Evolutionary conservation across 2,888 invertebrate species (phyloP), one percentile per base, ranked within the genome.

Genomic region (Mythimna lalbum): DNA sequence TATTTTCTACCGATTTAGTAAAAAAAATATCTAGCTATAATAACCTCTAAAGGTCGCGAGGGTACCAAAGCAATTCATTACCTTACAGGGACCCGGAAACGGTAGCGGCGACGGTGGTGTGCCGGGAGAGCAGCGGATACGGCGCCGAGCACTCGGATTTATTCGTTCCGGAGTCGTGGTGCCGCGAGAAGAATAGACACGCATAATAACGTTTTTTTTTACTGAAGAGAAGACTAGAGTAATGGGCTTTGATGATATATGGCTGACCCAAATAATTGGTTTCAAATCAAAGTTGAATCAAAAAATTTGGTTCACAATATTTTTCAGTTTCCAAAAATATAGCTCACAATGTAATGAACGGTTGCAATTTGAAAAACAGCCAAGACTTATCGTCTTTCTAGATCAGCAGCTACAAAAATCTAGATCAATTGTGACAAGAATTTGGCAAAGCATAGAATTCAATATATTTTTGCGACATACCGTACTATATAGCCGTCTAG

Each of bases 131-230:
- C 70, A 57, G 76, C 85, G 81, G 85, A 83, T 80, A 80, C 86
- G 76, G 75, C 70, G 68, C 69, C 71, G 76, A 79, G 80, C 76
- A 71, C 76, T 70, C 74, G 63, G 85, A 86, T 86, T 86, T 86
- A 86, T 86, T 80, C 76, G 76, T 82, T 84, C 84, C 84, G 84
- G 74, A 69, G 72, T 72, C 63, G 73, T 73, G 78, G 69, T 73
- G 71, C 70, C 75, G 68, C 81, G 67, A 69, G 63, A 73, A 78
- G 69, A 81, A 78, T 64, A 61, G 64, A 63, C 61, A 49, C 53
- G 33, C 67, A 69, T 68, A 60, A 69, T 68, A 57, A 69, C 59
- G n/a, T n/a, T 27, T 27, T 23, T 66, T 69, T 71, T 61, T 69
- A 33, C 6, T 55, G 9, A 12, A 65, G 31, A 36, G 43, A 36